A percentile compares a stretch with the other conserved stretches of the same genome.
phyloP scores from a whole-genome alignment of 30 jellyfish, hydroid and myxozoan species.

The Aurelia coerulea region DNA sequence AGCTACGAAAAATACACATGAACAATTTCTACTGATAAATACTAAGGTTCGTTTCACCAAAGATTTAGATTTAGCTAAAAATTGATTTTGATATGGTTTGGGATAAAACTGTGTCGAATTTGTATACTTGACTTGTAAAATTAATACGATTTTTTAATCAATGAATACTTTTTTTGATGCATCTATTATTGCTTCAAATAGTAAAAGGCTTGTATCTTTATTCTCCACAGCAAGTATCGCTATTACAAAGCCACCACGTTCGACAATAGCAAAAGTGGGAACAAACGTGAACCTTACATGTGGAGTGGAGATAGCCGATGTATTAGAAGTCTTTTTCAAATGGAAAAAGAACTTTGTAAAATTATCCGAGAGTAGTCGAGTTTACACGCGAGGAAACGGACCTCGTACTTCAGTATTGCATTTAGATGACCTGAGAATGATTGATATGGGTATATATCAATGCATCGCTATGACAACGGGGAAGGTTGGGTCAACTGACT shows the following conservation, averaged over 20 bases:
- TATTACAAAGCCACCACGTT: constrained; percentile 65
- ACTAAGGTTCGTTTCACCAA: too few species aligned
- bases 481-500: constrained; percentile 66
- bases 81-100: too few species aligned
- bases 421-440: constrained; percentile 22
- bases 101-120: too few species aligned
- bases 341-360: constrained; percentile 64
- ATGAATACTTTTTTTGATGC: too few species aligned
- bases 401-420: constrained; percentile 59
- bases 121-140: too few species aligned
- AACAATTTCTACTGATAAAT: too few species aligned
- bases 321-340: constrained; percentile 61
- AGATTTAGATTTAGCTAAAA: too few species aligned
- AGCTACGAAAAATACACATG: too few species aligned
- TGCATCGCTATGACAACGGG: constrained; percentile 77
- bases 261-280: constrained; percentile 59
- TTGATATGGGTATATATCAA: constrained; percentile 70
- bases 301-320: constrained; percentile 73
- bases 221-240: constrained; percentile 29
- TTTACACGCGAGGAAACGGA: constrained; percentile 30
- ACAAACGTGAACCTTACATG: constrained; percentile 59
- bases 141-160: too few species aligned
- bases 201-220: too few species aligned
- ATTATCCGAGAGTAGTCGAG: constrained; percentile 39
- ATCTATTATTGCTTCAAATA: too few species aligned